phyloP scores from a whole-genome alignment of 2,113 vertebrate genomes.

The pig (Sus scrofa) region DNA sequence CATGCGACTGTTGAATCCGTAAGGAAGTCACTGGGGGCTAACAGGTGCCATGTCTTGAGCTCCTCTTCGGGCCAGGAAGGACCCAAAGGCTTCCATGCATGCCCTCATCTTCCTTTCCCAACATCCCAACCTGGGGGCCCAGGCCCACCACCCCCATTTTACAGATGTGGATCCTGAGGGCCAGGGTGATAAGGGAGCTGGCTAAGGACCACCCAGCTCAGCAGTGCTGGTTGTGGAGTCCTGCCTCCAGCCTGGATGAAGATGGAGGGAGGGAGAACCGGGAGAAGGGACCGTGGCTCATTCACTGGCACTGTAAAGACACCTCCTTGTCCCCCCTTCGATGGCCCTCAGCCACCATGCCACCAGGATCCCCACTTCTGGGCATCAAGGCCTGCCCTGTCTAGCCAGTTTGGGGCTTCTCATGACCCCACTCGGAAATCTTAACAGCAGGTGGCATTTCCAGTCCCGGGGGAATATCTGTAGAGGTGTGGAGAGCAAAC shows the following conservation, averaged over 20 bases:
- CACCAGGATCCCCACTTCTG: fast-evolving
- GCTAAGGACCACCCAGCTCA: background rate
- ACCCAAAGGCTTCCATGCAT: fast-evolving
- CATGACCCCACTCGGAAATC: conserved; percentile 2
- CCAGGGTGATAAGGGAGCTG: fast-evolving
- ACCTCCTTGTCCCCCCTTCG: fast-evolving
- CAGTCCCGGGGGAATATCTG: background rate
- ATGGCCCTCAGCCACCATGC: fast-evolving
- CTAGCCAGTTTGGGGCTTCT: background rate
- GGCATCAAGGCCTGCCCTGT: fast-evolving
- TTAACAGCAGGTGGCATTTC: background rate
- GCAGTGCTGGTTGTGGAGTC: fast-evolving
- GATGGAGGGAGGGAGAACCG: too few relatives aligned
- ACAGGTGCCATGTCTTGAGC: fast-evolving
- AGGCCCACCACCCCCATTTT: fast-evolving
- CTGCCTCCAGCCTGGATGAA: too few relatives aligned
- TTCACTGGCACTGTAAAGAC: fast-evolving
- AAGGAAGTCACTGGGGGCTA: background rate
- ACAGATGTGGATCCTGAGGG: background rate
- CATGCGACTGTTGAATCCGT: background rate
- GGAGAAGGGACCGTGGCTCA: fast-evolving
- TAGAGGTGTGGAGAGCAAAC: conserved; percentile 29
- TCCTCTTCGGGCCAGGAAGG: fast-evolving
- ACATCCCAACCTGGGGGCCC: fast-evolving
- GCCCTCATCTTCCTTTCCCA: fast-evolving